These are phyloP conservation scores for Hydrolagus colliei DNA, from an alignment of 2,797 vertebrate species.

Conservation along the genomic window DNA sequence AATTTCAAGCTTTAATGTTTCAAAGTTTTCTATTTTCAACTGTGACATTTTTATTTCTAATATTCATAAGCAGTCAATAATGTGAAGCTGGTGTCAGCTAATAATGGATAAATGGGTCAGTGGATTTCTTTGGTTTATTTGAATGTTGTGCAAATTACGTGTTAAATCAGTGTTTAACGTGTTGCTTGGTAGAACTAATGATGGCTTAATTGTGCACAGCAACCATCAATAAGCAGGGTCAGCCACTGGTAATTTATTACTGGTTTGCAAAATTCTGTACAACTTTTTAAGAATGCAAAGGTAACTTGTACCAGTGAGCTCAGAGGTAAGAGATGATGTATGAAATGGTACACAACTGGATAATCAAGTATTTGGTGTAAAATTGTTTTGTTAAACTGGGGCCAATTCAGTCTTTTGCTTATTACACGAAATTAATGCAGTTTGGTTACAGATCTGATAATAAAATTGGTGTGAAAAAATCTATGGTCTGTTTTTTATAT, in stretches of 20 bases:
- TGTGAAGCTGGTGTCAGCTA: neutral
- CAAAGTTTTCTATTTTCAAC: slow-evolving; percentile 47
- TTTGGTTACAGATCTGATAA: slow-evolving; percentile 27
- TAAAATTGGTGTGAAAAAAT: slow-evolving; percentile 19
- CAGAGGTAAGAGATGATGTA: neutral
- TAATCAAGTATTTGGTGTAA: neutral
- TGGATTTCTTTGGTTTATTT: neutral
- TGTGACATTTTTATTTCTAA: slow-evolving; percentile 44
- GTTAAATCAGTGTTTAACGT: neutral
- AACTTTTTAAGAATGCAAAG: neutral
- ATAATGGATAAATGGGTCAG: neutral
- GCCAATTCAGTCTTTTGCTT: neutral
- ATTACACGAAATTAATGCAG: neutral
- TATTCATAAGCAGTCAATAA: neutral
- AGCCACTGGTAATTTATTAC: neutral
- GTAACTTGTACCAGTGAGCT: neutral
- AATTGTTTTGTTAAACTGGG: neutral
- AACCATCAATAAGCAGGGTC: neutral
- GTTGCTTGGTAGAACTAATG: slow-evolving; percentile 9
- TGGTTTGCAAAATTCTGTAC: neutral
- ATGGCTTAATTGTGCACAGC: neutral
- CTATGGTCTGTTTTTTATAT: neutral
- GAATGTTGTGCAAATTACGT: neutral
- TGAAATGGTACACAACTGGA: too few species aligned
- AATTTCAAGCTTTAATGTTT: slow-evolving; percentile 21